Evolutionary conservation across 2,888 invertebrate species (phyloP), one percentile per base, ranked within the genome.

Genomic region (Tupiocoris notatus): DNA sequence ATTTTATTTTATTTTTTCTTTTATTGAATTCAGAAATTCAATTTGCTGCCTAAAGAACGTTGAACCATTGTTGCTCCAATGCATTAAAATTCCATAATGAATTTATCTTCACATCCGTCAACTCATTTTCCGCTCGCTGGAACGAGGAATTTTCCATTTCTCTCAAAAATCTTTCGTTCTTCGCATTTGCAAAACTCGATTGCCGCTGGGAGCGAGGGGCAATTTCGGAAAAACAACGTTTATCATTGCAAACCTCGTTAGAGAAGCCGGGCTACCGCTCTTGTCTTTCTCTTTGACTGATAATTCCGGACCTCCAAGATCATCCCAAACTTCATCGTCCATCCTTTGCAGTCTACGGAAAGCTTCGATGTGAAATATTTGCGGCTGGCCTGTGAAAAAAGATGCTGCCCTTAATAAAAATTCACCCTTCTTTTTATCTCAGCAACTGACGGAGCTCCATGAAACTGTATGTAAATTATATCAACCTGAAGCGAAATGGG

Each of bases 221-320:
- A 66, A 66, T 66, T 66, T 66, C 20, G 39, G 39, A 66, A 66
- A 66, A 66, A 66, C 66, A 66, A 56, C 66, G 56, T 66, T 66
- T 66, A 66, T 66, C 66, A 66, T 66, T 66, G 39, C 18, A 66
- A 66, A 66, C 54, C 54, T 66, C 18, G 66, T 66, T 56, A 66
- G 20, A 39, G 39, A 39, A 39, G 39, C 39, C 39, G 39, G 39
- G 39, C 12, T 39, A 12, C 39, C 39, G 39, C n/a, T n/a, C n/a
- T n/a, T n/a, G n/a, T n/a, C n/a, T n/a, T n/a, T 39, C 39, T 39
- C 39, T 39, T 39, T 39, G 39, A 39, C 39, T 39, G 39, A 39
- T 39, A 39, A 39, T 39, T 39, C 39, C 39, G 39, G 39, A 39
- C 39, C 39, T 39, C 39, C 39, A 12, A 39, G 12, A 39, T 39